Evolutionary conservation across 1,140 invertebrate species (phyloP), one percentile per base, ranked within the genome.

Genomic region (Drosophila fuyamai): DNA sequence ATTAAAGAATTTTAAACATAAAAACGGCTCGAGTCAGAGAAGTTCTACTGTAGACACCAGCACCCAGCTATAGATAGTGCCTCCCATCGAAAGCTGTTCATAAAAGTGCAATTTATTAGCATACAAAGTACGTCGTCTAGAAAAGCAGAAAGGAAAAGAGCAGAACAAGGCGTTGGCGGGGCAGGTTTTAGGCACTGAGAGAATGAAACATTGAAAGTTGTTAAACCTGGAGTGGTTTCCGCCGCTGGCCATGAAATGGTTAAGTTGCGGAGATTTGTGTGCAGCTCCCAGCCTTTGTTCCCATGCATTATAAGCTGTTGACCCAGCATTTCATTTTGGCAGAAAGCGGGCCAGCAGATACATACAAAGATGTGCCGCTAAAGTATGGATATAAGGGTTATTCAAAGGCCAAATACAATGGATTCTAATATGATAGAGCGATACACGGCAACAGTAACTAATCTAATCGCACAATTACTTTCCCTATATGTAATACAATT

Each of bases 21-120:
- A 43, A 16, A n/a, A 14, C 14, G 16, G 16, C 36, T 47, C 6
- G 5, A 12, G 1, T 35, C 23, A 36, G 5, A 9, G 60, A 46
- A 5, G 38, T 12, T 54, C 2, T 5, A 43, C 65, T 68, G 61
- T 65, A 29, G 6, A 3, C 8, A 35, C 36, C 14, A 32, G 27
- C 58, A 35, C 14, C 38, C 61, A 43, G 35, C 27, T 32, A 47
- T 18, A 44, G 47, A 74, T 50, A 54, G 46, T 59, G 60, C 35
- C 41, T 54, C 56, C 50, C 78, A 81, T 79, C 44, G 62, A 68
- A 76, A 81, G 61, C 51, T 83, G 76, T 65, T 76, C 80, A 89
- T 89, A 89, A 89, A 89, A 84, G 72, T 89, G 84, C 84, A 89
- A 89, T 89, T 89, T 89, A 89, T 89, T 89, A 89, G 84, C 84